These are phyloP conservation scores for Hystrix cristata DNA, from an alignment of 2,113 vertebrate species.

Conservation along the genomic window DNA sequence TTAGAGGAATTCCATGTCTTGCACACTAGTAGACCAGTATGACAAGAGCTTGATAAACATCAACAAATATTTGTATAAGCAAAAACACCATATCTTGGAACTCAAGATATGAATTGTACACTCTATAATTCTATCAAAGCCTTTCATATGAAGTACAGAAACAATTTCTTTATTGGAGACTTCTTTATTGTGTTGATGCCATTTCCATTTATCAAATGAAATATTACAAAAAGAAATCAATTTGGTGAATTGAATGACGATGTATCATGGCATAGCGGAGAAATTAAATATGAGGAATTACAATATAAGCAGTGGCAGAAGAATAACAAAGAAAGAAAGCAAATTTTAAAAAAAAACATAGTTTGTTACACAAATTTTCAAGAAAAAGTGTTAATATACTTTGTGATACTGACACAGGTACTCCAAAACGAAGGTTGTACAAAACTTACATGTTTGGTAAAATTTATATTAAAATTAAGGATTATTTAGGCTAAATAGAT, in stretches of 20 bases:
- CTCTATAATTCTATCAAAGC: background rate
- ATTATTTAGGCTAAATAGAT: background rate
- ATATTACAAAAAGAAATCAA: background rate
- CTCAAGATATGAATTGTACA: background rate
- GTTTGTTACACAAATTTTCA: conserved; percentile 43
- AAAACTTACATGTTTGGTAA: background rate
- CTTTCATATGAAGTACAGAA: background rate
- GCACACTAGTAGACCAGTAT: background rate
- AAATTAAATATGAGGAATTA: conserved; percentile 44
- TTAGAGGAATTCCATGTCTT: background rate
- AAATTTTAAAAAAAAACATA: background rate
- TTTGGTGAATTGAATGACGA: conserved; percentile 14
- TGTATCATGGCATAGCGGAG: conserved; percentile 5
- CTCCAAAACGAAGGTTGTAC: background rate
- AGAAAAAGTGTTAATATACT: background rate
- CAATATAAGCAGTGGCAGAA: background rate
- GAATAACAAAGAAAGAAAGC: background rate
- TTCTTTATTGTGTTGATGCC: conserved; percentile 25
- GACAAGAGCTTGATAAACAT: conserved; percentile 8
- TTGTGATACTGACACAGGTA: background rate
- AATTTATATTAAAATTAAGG: background rate
- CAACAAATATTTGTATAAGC: conserved; percentile 11
- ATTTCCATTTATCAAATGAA: conserved; percentile 57
- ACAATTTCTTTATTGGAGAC: background rate
- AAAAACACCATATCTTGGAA: conserved; percentile 20